Conservation (phyloP, 2,797 vertebrate species). For the Leuciscus waleckii region DNA sequence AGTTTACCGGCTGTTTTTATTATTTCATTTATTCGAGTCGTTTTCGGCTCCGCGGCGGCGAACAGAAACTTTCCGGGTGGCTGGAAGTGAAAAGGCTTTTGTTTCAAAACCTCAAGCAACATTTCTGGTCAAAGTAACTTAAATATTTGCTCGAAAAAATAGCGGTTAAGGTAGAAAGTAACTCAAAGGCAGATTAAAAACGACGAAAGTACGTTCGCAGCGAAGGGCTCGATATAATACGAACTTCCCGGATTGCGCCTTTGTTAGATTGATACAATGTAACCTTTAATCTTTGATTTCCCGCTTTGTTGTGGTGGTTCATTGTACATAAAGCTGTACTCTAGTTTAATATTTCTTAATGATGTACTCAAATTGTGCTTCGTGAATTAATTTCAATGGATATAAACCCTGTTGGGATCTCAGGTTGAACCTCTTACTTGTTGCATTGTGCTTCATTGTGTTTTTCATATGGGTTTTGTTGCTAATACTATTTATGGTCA, state of each 20-base stretch:
- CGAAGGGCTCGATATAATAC: not conserved
- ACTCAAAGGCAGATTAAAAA: not conserved
- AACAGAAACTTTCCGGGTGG: constrained; percentile 9
- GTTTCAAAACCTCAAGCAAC: constrained; percentile 1
- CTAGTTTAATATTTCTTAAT: not conserved
- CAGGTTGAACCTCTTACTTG: constrained; percentile 2
- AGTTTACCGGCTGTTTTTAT: not conserved
- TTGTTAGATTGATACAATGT: constrained; percentile 1
- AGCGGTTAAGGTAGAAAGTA: not conserved
- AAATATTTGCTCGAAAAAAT: not conserved
- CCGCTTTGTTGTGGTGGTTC: not conserved
- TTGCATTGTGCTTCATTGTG: constrained; percentile 15
- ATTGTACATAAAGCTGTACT: not conserved
- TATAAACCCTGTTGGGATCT: not conserved
- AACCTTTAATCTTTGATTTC: constrained; percentile 27
- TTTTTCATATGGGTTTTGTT: not conserved
- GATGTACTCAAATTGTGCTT: not conserved
- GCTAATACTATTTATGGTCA: not conserved
- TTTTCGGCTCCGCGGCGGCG: not conserved
- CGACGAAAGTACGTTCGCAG: not conserved
- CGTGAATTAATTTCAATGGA: not conserved
- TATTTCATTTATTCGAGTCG: constrained; percentile 1
- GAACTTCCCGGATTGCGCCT: constrained; percentile 26
- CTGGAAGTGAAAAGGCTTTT: constrained; percentile 38
- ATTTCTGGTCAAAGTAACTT: not conserved